Percentiles rank a stretch among this genome's conserved stretches.
These are phyloP conservation scores for Lathamus discolor DNA, from an alignment of 2,113 vertebrate genomes.

Conservation along the genomic window DNA sequence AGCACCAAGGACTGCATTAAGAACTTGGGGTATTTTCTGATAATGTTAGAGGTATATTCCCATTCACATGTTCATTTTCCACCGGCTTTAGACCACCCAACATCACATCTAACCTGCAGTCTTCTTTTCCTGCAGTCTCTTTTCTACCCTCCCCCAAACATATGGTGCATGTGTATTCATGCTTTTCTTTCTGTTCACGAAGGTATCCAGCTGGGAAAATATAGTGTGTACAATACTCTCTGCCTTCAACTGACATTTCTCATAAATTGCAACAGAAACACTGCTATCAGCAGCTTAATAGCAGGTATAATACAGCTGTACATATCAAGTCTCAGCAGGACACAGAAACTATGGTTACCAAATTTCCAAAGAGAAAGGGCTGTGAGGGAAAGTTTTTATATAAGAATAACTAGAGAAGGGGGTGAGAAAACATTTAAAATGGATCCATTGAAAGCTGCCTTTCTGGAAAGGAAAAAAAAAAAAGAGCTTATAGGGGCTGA, in stretches of 20 bases:
- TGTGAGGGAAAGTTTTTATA: slow-evolving; percentile 53
- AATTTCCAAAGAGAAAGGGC: slow-evolving; percentile 68
- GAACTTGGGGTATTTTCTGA: not conserved
- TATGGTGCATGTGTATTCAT: slow-evolving; percentile 72
- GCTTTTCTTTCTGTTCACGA: slow-evolving; percentile 78
- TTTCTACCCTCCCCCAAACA: slow-evolving; percentile 32
- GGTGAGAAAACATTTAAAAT: slow-evolving; percentile 62
- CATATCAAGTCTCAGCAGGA: slow-evolving; percentile 79
- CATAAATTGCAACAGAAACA: slow-evolving; percentile 84
- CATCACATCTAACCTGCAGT: slow-evolving; percentile 57
- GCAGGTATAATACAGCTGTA: slow-evolving; percentile 76
- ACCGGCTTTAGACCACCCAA: slow-evolving; percentile 64
- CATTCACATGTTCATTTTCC: slow-evolving; percentile 50
- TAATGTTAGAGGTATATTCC: not conserved
- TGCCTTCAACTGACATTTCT: slow-evolving; percentile 83
- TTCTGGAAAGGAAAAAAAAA: slow-evolving; percentile 1
- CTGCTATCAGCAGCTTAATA: slow-evolving; percentile 83
- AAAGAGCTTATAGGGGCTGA: slow-evolving; percentile 4
- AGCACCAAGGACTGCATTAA: not conserved
- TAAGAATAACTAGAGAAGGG: slow-evolving; percentile 35
- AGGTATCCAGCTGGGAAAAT: slow-evolving; percentile 85
- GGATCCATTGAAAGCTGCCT: slow-evolving; percentile 63
- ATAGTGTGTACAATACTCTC: slow-evolving; percentile 79
- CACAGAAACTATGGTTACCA: slow-evolving; percentile 77
- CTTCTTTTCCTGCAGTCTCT: not conserved